Base-by-base conservation (phyloP, 2,113 vertebrate genomes). In the Thunnus maccoyii region DNA sequence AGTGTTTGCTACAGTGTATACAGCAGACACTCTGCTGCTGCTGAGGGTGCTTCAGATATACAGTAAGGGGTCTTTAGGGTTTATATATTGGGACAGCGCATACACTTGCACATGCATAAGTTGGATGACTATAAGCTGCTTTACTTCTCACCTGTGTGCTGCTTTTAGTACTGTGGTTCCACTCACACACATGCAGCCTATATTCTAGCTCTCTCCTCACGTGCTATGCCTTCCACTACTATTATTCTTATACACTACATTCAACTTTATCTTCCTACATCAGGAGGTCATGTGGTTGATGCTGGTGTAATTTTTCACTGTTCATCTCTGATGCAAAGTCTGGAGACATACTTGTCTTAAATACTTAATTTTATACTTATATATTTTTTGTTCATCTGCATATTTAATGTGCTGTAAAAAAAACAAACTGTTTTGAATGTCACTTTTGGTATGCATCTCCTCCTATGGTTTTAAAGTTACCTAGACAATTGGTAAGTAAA, bases 131-230 rank as follows among this genome's bases (percentile, higher is more conserved):
- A 3, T 75, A 78, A 72, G 86, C 70, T 67, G 56, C 76, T 88
- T 79, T 85, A 18, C 70, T 63, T 78, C 66, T 82, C 56, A 64
- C 66, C 78, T 79, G 41, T 66, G 5, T 66, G 62, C 54, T n/a
- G 41, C 51, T 57, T 67, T 65, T 1, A 48, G 60, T 3, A 27
- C 14, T 15, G 36, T 8, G 16, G 11, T 2, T n/a, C 2, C 41
- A 46, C 22, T 54, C 56, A 50, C 46, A n/a, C 46, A 11, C 11
- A 15, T 17, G 17, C 72, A 54, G 20, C 32, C 58, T 54, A 18
- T 27, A 20, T 16, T 15, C 4, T 14, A 56, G 9, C 30, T 27
- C 50, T 22, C 16, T 51, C 62, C 16, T 27, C 20, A 51, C 18
- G 32, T 41, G 36, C 30, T 5, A 22, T 44, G 3, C 10, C 25